Percentiles rank a stretch among this genome's conserved stretches.
Evolutionary conservation across 1,140 invertebrate species (phyloP).

Genomic region (Cylas formicarius): DNA sequence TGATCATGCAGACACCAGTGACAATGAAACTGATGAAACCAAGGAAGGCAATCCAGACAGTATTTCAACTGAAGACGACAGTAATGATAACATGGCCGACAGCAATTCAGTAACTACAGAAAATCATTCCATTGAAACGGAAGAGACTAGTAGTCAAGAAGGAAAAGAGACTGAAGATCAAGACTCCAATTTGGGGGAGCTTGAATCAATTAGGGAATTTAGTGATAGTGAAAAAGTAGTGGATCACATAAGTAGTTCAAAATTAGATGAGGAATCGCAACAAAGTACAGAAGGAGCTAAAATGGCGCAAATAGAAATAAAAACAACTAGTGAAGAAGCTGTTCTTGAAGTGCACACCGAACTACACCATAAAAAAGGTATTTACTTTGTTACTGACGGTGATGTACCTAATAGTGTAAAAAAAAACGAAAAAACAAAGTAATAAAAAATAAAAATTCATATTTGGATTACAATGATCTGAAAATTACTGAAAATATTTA

Average conservation of each 20-base stretch:
- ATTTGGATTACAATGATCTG: too few relatives aligned
- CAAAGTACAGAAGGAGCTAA: slow-evolving; percentile 16
- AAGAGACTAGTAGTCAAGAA: slow-evolving; percentile 18
- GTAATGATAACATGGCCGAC: slow-evolving; percentile 15
- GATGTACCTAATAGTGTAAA: too few relatives aligned
- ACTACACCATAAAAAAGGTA: too few relatives aligned
- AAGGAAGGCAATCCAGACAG: slow-evolving; percentile 12
- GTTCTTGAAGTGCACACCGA: too few relatives aligned
- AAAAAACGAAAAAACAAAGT: too few relatives aligned
- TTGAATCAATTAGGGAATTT: slow-evolving; percentile 14
- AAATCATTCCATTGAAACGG: slow-evolving; percentile 14
- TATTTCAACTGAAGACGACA: slow-evolving; percentile 13
- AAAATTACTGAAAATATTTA: too few relatives aligned
- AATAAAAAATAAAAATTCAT: too few relatives aligned
- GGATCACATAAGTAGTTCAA: slow-evolving; percentile 1
- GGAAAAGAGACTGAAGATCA: slow-evolving; percentile 24
- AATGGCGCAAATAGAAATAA: too few relatives aligned
- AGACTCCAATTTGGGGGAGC: slow-evolving; percentile 22
- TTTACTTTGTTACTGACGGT: too few relatives aligned
- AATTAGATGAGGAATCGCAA: slow-evolving; percentile 2
- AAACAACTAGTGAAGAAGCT: too few relatives aligned
- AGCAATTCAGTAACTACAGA: slow-evolving; percentile 17
- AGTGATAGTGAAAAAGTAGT: slow-evolving; percentile 26
- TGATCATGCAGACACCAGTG: slow-evolving; percentile 22
- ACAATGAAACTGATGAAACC: slow-evolving; percentile 9